phyloP scores from a whole-genome alignment of 2,888 invertebrate species.

The Drosophila demipolita region DNA sequence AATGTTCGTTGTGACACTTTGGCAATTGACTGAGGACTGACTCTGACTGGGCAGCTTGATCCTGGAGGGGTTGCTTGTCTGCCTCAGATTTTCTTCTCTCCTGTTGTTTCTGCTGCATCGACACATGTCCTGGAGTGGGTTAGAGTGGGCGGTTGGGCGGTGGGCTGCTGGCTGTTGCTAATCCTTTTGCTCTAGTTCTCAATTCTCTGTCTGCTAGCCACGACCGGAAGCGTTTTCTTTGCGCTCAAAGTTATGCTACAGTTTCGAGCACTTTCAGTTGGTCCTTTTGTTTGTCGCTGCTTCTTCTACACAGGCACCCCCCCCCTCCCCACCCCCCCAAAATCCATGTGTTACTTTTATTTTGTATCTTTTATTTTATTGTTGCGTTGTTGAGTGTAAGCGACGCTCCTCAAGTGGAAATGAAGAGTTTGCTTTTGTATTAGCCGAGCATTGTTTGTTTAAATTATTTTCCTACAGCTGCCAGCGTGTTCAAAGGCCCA shows the following conservation, averaged over 20 bases:
- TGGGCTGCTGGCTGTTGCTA: slow-evolving; percentile 38
- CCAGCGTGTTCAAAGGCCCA: slow-evolving; percentile 13
- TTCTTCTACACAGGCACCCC: slow-evolving; percentile 3
- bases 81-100: slow-evolving; percentile 32
- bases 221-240: slow-evolving; percentile 78
- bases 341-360: slow-evolving; percentile 5
- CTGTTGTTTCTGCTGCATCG: slow-evolving; percentile 19
- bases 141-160: neutral
- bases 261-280: slow-evolving; percentile 45
- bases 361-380: slow-evolving; percentile 13
- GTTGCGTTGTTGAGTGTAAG: slow-evolving; percentile 35
- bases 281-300: slow-evolving; percentile 41
- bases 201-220: slow-evolving; percentile 44
- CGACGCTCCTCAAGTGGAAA: slow-evolving; percentile 46
- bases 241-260: slow-evolving; percentile 69
- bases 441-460: slow-evolving; percentile 49
- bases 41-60: slow-evolving; percentile 26
- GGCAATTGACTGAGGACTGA: slow-evolving; percentile 60
- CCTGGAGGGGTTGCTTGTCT: slow-evolving; percentile 31
- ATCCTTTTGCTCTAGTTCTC: slow-evolving; percentile 60
- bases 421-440: slow-evolving; percentile 59
- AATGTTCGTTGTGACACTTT: slow-evolving; percentile 77
- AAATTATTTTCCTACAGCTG: slow-evolving; percentile 21
- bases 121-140: slow-evolving; percentile 17
- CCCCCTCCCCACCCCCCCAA: neutral